Base-by-base conservation (phyloP, 2,113 vertebrate genomes). In the Peucedramus taeniatus region DNA sequence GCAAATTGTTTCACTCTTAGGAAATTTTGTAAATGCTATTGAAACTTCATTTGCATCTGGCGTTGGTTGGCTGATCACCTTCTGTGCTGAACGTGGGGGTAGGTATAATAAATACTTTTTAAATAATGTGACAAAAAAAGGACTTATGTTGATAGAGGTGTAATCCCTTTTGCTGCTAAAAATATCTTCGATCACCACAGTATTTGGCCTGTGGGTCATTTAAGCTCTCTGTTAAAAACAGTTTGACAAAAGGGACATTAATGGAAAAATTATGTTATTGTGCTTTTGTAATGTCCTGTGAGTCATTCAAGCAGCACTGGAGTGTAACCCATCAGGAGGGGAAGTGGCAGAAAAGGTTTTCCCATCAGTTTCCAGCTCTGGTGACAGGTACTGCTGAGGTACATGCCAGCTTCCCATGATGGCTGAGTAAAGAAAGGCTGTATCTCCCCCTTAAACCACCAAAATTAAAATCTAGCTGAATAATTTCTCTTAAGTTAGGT, bases 21-120 rank as follows among this genome's bases (percentile, higher is more conserved):
- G 99, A 83, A 99, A 99, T 82, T 98, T 99, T 87, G 99, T 98
- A 95, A 98, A 87, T 17, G 98, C 99, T 90, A 98, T 99, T 59
- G 98, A 99, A 90, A 97, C 91, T 45, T 99, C 99, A 5, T 99
- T 99, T 97, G 98, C 98, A 17, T 98, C 98, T 57, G 98, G 98
- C 8, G 23, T 98, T 56, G 98, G 99, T 71, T 99, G 99, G 99
- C 97, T 99, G 82, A 99, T 99, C 96, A 98, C 98, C 64, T 99
- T 99, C 97, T 99, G 99, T 97, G 97, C 98, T 20, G 97, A 98
- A 86, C 98, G 85, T 57, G 98, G 98, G 98, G 99, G 99, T 99
- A 98, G 97, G 94, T 96, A 66, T 70, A 72, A 69, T 80, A 50
- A 42, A 72, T 60, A 51, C 30, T 69, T 87, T 39, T 51, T 27